Base-by-base conservation (phyloP, 2,888 invertebrate species). In the Phanerotoma sp. region DNA sequence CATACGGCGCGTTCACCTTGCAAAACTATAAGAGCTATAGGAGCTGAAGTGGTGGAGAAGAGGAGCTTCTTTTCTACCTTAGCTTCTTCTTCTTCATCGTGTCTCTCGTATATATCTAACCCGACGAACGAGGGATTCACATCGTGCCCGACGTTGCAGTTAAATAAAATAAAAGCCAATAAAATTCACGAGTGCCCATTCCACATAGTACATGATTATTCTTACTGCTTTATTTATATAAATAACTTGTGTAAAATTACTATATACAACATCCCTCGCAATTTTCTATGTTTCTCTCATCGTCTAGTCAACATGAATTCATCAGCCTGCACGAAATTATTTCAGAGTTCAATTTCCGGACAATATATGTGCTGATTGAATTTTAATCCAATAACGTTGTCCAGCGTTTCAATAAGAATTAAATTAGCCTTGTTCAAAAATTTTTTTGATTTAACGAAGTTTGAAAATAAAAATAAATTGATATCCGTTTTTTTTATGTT, bases 1-100 rank as follows among this genome's bases (percentile, higher is more conserved):
- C 54, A 40, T 16, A 41, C 62, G 63, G 58, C 66, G 71, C 70
- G 66, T 68, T 69, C 69, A 70, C 70, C 69, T 67, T 71, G 59
- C 54, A 54, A 55, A 28, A 37, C 40, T 20, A n/a, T 7, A 41
- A 51, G 28, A 47, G 54, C 25, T 25, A n/a, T n/a, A 25, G 9
- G 25, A 25, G 42, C 37, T 22, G 46, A 44, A 42, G 21, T 53
- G 45, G 48, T 25, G 33, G 51, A 33, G 50, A 10, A 15, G 47
- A 49, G 15, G 49, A 50, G 44, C 38, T 54, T 54, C 56, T 37
- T 51, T n/a, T 15, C 30, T 15, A 15, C 16, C 25, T 13, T 30
- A 28, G n/a, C 20, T 22, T 48, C 25, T 48, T 44, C 44, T 44
- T 18, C 44, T 44, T 37, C 38, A 16, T 38, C 37, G 22, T 48